Evolutionary conservation across 30 jellyfish, hydroid and myxozoan genomes (phyloP).

Genomic region (Cassiopea andromeda): DNA sequence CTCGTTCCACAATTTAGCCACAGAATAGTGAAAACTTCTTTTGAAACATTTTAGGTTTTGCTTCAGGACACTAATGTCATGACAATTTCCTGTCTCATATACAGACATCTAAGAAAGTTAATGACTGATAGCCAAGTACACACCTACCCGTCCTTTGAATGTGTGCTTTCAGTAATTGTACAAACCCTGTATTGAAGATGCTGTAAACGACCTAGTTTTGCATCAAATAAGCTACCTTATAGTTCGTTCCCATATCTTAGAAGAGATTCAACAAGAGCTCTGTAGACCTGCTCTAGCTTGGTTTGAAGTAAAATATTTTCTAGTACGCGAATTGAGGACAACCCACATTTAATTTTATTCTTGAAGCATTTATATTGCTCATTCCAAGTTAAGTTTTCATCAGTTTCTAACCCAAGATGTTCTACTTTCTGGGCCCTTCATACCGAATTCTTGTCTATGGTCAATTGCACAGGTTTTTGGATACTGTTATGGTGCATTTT

Average conservation of each 20-base stretch:
- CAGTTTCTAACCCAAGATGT: too few species aligned
- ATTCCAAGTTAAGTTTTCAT: too few species aligned
- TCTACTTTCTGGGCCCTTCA: too few species aligned
- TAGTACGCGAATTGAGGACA: neutral
- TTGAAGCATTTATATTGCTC: neutral
- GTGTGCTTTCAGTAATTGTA: neutral
- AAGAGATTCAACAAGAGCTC: neutral
- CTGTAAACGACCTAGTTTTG: neutral
- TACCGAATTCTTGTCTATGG: neutral
- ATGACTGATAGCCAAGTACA: neutral
- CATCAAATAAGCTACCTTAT: constrained; percentile 6
- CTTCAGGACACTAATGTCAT: too few species aligned
- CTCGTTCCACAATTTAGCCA: too few species aligned
- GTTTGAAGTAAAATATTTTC: neutral
- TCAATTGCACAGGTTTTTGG: neutral
- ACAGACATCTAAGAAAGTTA: neutral
- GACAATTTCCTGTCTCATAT: too few species aligned
- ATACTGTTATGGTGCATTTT: neutral
- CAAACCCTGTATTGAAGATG: neutral
- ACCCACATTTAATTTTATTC: neutral
- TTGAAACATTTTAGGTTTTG: too few species aligned
- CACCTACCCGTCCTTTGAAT: constrained; percentile 17
- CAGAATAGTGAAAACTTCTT: too few species aligned
- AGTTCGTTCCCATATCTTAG: neutral
- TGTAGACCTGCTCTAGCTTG: constrained; percentile 10